phyloP scores from a whole-genome alignment of 2,113 vertebrate species.

The Recurvirostra avosetta region DNA sequence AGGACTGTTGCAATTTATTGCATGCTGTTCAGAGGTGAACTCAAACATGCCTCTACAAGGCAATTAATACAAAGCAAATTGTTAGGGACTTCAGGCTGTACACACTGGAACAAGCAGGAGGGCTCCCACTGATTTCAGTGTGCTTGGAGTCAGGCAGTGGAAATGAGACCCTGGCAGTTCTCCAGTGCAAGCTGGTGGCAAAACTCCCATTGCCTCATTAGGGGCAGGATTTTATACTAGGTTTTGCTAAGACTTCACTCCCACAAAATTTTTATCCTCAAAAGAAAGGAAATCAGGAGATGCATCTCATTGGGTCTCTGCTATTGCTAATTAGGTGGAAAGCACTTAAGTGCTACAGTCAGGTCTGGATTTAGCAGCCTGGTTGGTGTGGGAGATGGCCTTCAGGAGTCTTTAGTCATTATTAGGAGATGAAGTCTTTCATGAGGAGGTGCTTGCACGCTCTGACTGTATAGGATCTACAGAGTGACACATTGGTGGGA shows the following conservation, averaged over 20 bases:
- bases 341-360: rapidly evolving
- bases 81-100: not conserved
- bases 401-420: not conserved
- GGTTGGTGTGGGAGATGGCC: not conserved
- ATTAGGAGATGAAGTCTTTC: not conserved
- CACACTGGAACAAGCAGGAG: not conserved
- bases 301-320: not conserved
- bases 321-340: rapidly evolving
- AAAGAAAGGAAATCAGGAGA: not conserved
- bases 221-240: not conserved
- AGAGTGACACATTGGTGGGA: not conserved
- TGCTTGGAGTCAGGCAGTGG: not conserved
- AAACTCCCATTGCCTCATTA: not conserved
- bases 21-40: not conserved
- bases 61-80: not conserved
- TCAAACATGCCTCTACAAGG: not conserved
- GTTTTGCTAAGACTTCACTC: not conserved
- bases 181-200: not conserved
- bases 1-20: not conserved
- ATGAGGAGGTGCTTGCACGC: not conserved
- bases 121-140: not conserved
- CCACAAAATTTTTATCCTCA: not conserved
- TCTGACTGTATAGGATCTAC: not conserved
- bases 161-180: not conserved
- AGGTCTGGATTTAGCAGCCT: not conserved